These are phyloP conservation scores for Rhinopithecus roxellana DNA, from an alignment of 2,113 vertebrate species.

Conservation along the genomic window DNA sequence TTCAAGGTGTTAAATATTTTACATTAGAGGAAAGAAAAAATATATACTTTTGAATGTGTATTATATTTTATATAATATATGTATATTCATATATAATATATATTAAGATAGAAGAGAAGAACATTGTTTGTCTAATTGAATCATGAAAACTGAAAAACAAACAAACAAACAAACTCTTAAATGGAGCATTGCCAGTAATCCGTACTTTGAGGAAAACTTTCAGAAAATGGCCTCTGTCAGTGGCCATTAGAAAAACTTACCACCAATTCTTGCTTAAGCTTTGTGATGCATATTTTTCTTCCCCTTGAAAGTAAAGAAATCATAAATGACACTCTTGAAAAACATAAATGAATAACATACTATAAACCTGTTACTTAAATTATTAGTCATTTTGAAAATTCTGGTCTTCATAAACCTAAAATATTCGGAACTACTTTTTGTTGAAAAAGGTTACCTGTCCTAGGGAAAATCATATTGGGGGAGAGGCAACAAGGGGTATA, in stretches of 20 bases:
- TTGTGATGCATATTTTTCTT: neutral
- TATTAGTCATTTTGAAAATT: neutral
- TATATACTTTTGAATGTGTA: neutral
- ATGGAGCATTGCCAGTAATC: neutral
- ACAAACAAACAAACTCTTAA: neutral
- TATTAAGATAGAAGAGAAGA: neutral
- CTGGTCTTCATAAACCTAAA: neutral
- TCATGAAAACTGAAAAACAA: constrained; percentile 2
- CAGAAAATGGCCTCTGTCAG: neutral
- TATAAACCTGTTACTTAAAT: neutral
- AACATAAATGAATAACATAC: neutral
- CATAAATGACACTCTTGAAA: neutral
- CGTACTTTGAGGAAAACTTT: neutral
- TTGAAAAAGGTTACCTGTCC: neutral
- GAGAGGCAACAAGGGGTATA: neutral
- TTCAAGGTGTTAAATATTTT: neutral
- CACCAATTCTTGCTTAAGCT: neutral
- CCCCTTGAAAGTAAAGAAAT: neutral
- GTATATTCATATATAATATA: neutral
- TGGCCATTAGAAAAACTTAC: neutral
- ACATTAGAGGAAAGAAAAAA: constrained; percentile 7
- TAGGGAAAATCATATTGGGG: neutral
- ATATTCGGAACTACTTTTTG: neutral
- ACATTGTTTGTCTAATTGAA: neutral
- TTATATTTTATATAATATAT: neutral